A percentile compares a stretch with the other conserved stretches of the same genome.
Evolutionary conservation across 2,888 invertebrate genomes (phyloP).

Genomic region (Parasteatoda lunata): DNA sequence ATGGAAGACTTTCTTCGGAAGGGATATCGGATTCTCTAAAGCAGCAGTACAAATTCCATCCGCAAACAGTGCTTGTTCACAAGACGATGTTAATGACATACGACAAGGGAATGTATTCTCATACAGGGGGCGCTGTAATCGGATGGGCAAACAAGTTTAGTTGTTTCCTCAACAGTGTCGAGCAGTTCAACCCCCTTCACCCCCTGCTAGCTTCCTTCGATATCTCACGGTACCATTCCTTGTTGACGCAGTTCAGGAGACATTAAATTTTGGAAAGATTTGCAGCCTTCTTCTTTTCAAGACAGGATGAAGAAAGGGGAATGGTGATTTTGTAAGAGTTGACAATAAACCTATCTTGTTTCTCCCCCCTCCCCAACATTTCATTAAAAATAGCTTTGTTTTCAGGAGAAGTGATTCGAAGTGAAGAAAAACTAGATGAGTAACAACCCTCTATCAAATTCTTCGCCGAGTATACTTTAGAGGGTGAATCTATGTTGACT

Average conservation of each 20-base stretch:
- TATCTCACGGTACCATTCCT: slow-evolving; percentile 14
- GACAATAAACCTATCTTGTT: background rate
- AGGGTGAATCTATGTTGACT: too few species aligned
- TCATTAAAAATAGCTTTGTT: slow-evolving; percentile 2
- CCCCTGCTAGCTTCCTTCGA: background rate
- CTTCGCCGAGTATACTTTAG: too few species aligned
- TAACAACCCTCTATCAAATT: too few species aligned
- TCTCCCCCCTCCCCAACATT: background rate
- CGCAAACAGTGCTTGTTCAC: slow-evolving; percentile 28
- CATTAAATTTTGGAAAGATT: slow-evolving; percentile 45
- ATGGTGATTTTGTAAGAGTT: background rate
- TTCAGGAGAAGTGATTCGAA: background rate
- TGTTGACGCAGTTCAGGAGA: slow-evolving; percentile 46
- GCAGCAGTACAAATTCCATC: slow-evolving; percentile 45
- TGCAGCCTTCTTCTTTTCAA: slow-evolving; percentile 12
- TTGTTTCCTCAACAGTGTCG: slow-evolving; percentile 25
- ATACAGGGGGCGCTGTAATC: slow-evolving; percentile 48
- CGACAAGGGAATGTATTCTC: slow-evolving; percentile 26
- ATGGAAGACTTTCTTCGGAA: background rate
- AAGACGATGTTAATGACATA: slow-evolving; percentile 45
- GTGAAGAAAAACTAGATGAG: too few species aligned
- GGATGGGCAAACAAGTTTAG: slow-evolving; percentile 54
- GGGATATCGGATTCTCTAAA: slow-evolving; percentile 21
- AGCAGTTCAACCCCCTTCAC: background rate
- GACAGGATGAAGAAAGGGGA: background rate